phyloP scores from a whole-genome alignment of 2,888 invertebrate species.

The Erebia epiphron region DNA sequence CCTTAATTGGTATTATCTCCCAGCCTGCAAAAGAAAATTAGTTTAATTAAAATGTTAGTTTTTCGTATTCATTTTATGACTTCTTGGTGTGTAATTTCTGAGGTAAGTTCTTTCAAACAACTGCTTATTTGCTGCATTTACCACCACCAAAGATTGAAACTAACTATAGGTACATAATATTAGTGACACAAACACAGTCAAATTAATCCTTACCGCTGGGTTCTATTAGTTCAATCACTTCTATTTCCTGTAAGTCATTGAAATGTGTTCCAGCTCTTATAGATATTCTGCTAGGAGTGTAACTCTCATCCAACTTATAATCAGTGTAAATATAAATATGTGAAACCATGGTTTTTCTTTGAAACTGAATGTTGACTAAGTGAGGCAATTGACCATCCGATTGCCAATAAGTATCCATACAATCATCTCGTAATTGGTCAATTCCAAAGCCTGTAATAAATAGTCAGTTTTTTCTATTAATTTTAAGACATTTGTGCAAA shows the following conservation, averaged over 20 bases:
- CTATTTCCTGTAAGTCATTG: conserved; percentile 97
- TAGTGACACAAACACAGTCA: not conserved
- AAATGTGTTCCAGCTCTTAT: conserved; percentile 97
- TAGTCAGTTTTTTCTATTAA: no score
- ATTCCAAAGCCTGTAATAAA: conserved; percentile 95
- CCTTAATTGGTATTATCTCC: conserved; percentile 96
- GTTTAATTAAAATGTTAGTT: not conserved
- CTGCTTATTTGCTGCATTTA: no score
- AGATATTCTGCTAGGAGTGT: conserved; percentile 97
- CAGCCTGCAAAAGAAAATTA: conserved; percentile 85
- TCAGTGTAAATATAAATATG: conserved; percentile 99
- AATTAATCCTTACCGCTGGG: conserved; percentile 86
- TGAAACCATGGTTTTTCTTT: conserved; percentile 95
- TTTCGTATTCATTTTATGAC: no score
- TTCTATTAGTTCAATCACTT: conserved; percentile 95
- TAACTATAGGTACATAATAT: not conserved
- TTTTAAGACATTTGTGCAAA: no score
- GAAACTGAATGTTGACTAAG: conserved; percentile 97
- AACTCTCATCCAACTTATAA: conserved; percentile 99
- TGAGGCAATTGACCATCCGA: conserved; percentile 99
- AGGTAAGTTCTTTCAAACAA: no score
- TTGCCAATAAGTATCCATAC: conserved; percentile 99
- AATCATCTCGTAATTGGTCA: conserved; percentile 96
- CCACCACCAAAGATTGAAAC: no score
- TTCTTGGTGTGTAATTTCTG: no score